A percentile compares a stretch with the other conserved stretches of the same genome.
Evolutionary conservation across 1,140 invertebrate genomes (phyloP).

Genomic region (Papilio polytes): DNA sequence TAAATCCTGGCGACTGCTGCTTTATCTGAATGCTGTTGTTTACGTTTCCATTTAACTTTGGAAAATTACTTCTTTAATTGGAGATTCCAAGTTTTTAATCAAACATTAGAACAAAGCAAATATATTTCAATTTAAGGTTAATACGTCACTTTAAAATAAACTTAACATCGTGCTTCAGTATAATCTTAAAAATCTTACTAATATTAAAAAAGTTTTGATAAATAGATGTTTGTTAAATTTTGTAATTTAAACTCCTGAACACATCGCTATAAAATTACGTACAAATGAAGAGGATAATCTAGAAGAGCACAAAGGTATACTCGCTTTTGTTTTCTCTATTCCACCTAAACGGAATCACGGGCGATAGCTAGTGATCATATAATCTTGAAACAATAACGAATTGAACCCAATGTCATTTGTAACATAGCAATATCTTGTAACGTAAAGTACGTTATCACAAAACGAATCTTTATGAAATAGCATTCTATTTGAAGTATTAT

Average conservation of each 20-base stretch:
- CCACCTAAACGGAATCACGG: no score
- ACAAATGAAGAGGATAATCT: no score
- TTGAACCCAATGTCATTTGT: conserved; percentile 29
- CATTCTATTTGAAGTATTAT: conserved; percentile 41
- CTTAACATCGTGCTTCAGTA: neutral
- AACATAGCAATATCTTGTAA: conserved; percentile 20
- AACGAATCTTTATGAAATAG: conserved; percentile 42
- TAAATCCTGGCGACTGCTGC: conserved; percentile 7
- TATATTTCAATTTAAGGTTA: neutral
- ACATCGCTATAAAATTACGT: no score
- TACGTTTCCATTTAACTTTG: conserved; percentile 4
- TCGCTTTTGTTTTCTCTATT: no score
- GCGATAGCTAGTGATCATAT: no score
- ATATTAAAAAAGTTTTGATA: neutral
- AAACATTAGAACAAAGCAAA: neutral
- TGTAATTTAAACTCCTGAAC: no score
- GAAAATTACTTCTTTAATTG: neutral
- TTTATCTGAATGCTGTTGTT: conserved; percentile 18
- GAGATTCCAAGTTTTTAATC: neutral
- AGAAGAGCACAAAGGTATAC: no score
- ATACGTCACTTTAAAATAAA: neutral
- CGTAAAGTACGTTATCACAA: conserved; percentile 39
- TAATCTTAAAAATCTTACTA: neutral
- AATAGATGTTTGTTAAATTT: no score
- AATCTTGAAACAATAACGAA: conserved; percentile 34